phyloP scores from a whole-genome alignment of 1,140 invertebrate genomes.

The Polyergus mexicanus region DNA sequence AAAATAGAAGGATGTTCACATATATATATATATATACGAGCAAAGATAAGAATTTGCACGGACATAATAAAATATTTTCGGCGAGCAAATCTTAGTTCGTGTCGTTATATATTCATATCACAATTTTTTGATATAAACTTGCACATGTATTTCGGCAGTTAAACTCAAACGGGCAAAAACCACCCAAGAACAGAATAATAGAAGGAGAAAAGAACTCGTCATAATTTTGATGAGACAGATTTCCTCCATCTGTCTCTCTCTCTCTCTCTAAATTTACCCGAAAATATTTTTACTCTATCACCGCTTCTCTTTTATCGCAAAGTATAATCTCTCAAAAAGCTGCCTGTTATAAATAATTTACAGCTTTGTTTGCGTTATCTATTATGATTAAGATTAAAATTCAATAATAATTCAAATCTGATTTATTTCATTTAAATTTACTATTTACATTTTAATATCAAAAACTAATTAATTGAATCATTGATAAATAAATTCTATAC shows the following conservation, averaged over 20 bases:
- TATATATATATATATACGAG: neutral
- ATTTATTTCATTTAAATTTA: neutral
- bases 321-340: neutral
- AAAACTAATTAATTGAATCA: neutral
- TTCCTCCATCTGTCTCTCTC: neutral
- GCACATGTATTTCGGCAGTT: neutral
- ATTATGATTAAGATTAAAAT: neutral
- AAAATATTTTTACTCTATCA: slow-evolving; percentile 4
- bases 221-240: neutral
- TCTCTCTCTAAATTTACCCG: neutral
- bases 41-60: slow-evolving; percentile 10
- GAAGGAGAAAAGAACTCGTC: neutral
- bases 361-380: too few species aligned
- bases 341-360: neutral
- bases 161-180: neutral
- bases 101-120: slow-evolving; percentile 2
- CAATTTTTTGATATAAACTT: neutral
- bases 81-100: neutral
- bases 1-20: neutral
- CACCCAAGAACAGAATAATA: neutral
- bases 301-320: neutral
- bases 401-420: neutral
- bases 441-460: neutral
- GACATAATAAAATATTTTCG: neutral
- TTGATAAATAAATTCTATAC: neutral